phyloP scores from a whole-genome alignment of 2,113 vertebrate genomes.

The Paraplagusia blochii region DNA sequence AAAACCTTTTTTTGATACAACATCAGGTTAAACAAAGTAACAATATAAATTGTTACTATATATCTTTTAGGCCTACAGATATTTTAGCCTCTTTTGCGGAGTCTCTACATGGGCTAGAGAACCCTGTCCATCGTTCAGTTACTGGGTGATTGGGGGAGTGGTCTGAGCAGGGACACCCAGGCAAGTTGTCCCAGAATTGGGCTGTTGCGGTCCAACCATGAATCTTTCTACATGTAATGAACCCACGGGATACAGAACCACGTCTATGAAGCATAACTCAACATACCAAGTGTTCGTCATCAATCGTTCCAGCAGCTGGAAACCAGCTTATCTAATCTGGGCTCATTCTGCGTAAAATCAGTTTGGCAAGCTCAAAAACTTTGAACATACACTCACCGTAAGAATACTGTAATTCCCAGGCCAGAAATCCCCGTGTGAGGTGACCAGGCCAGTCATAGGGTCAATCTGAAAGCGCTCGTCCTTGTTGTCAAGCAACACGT shows the following conservation, averaged over 20 bases:
- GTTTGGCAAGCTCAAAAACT: neutral
- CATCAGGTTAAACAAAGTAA: too few species aligned
- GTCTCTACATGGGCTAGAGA: constrained; percentile 15
- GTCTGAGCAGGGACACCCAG: too few species aligned
- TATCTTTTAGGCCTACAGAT: neutral
- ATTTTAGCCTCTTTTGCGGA: constrained; percentile 10
- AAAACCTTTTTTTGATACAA: too few species aligned
- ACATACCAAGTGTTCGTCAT: neutral
- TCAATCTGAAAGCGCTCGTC: constrained; percentile 80
- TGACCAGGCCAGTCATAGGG: constrained; percentile 79
- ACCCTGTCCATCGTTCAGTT: neutral
- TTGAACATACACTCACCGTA: constrained; percentile 70
- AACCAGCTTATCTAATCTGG: neutral
- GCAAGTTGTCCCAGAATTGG: too few species aligned
- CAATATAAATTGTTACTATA: too few species aligned
- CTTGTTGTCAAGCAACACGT: constrained; percentile 79
- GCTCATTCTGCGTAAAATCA: neutral
- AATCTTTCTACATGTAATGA: too few species aligned
- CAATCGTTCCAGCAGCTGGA: too few species aligned
- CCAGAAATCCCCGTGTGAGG: constrained; percentile 78
- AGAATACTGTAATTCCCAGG: constrained; percentile 89
- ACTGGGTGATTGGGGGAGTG: too few species aligned
- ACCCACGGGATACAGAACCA: too few species aligned
- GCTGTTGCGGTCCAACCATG: too few species aligned
- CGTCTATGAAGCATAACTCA: neutral